Evolutionary conservation across 2,113 vertebrate genomes (phyloP), one percentile per base, ranked within the genome.

Genomic region (Rhinopomastus cyanomelas): DNA sequence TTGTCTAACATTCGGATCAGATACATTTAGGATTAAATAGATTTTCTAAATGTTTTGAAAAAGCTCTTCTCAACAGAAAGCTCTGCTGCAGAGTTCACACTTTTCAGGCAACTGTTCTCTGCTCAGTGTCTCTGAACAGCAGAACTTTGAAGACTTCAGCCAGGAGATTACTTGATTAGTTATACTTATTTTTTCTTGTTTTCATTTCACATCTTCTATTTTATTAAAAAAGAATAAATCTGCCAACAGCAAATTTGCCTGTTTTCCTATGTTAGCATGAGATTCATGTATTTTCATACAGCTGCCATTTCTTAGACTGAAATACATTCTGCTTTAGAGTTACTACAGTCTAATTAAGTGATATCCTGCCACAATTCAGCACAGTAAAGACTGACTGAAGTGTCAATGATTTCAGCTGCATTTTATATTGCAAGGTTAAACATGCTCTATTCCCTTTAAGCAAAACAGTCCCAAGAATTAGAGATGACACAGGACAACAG

Each of bases 361-460:
- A 92, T 94, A 93, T 48, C 94, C 89, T 93, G 92, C 95, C 11
- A 51, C 1, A 66, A 92, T 90, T 95, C 87, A 82, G 66, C 80
- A 96, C 94, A 96, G 96, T 96, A 93, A 96, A 93, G 65, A 30
- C 89, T 97, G 95, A 97, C 96, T 96, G 93, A 97, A 96, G 90
- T 94, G 95, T 97, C 92, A 95, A 48, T 87, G 96, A 95, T 94
- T 97, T 97, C 94, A 94, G 81, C 88, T 95, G 75, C 95, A 80
- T 94, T 97, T 96, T 94, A 55, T 92, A 88, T 81, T 95, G 66
- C 67, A 92, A 93, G 96, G 89, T 94, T 94, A 96, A 96, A 96
- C 83, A 96, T 32, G 18, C 13, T 91, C 81, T 94, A 67, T 95
- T 91, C 48, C 60, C 91, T 87, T 97, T 94, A 95, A 95, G 81